Conservation (phyloP, 1,140 invertebrate species). For the Hycleus cichorii region DNA sequence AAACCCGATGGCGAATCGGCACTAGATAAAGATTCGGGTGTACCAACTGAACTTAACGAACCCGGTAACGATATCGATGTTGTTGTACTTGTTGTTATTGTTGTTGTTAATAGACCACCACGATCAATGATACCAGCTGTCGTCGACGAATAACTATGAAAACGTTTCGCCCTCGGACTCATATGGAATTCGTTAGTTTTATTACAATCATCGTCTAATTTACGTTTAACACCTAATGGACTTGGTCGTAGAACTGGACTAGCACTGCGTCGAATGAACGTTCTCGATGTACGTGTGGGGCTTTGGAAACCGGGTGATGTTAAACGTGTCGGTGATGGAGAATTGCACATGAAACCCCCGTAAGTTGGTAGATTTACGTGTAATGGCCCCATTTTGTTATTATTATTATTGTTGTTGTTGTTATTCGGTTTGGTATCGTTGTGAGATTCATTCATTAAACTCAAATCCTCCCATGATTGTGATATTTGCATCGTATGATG, state of each 20-base stretch:
- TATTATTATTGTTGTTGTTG: not conserved
- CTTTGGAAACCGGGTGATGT: constrained; percentile 39
- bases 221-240: constrained; percentile 67
- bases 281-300: constrained; percentile 43
- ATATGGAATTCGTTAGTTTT: constrained; percentile 36
- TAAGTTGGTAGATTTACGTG: constrained; percentile 41
- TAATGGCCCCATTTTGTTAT: constrained; percentile 35
- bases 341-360: constrained; percentile 45
- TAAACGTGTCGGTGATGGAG: constrained; percentile 57
- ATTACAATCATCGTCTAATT: constrained; percentile 59
- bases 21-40: constrained; percentile 54
- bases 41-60: constrained; percentile 50
- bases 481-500: constrained; percentile 85
- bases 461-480: constrained; percentile 82
- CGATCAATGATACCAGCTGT: constrained; percentile 13
- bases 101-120: constrained; percentile 38
- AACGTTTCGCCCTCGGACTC: constrained; percentile 51
- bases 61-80: constrained; percentile 50
- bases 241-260: constrained; percentile 77
- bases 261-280: constrained; percentile 69
- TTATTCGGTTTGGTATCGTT: constrained; percentile 32
- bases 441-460: constrained; percentile 58
- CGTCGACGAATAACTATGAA: constrained; percentile 34
- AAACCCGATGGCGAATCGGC: constrained; percentile 50
- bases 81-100: constrained; percentile 42